Evolutionary conservation across 1,140 invertebrate species (phyloP), one percentile per base, ranked within the genome.

Genomic region (Megalonaias nervosa): DNA sequence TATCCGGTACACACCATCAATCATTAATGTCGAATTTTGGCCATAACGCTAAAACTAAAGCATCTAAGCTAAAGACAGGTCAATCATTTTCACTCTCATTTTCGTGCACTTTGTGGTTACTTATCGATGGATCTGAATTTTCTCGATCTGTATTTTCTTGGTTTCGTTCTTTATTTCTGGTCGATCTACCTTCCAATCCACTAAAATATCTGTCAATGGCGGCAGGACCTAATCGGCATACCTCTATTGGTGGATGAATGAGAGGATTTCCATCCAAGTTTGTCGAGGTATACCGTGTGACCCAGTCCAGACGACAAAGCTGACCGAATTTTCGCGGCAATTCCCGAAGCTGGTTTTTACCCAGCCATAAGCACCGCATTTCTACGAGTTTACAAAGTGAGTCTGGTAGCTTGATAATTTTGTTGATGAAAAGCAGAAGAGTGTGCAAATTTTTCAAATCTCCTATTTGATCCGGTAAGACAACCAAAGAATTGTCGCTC

Each of bases 181-280:
- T 48, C 11, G 38, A 48, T 48, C 38, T 48, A 48, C 38, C 31
- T n/a, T 79, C 67, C 31, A 74, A 21, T 55, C 71, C 68, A 55
- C 71, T 64, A 21, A 80, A 80, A 67, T 81, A 86, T 69, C 76
- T 77, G 26, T 85, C 83, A 60, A 89, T 87, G 19, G 83, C 84
- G 55, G 73, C 67, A 14, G 88, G 77, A 17, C 90, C 90, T 76
- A 85, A 74, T 65, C 85, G 84, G 68, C 89, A 90, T 17, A 91
- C 87, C 62, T 91, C 87, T 16, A 90, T 67, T 0, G 91, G 90
- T 23, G 91, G 91, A 59, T 84, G 80, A 12, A 79, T 68, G 3
- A 91, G 75, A 6, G 90, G 90, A 75, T 91, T 91, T 2, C 85
- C 87, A 69, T 91, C 89, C 14, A 91, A 75, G 38, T 84, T 82